A percentile compares a stretch with the other conserved stretches of the same genome.
phyloP scores from a whole-genome alignment of 2,113 vertebrate genomes.

The Ahaetulla prasina region DNA sequence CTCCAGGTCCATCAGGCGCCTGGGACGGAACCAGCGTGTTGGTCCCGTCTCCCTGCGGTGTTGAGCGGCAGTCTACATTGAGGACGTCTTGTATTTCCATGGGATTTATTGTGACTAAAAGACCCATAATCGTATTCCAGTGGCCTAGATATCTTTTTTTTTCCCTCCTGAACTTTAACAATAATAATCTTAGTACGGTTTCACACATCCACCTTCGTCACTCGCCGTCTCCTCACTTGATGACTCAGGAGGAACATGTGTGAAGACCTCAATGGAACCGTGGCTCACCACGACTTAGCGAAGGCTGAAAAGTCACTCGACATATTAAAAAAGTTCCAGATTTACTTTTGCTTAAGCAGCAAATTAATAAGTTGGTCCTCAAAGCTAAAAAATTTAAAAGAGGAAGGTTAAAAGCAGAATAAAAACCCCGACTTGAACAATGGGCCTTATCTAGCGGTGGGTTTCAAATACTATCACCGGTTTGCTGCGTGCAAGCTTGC shows the following conservation, averaged over 20 bases:
- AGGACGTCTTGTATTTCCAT: not conserved
- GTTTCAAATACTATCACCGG: too few relatives aligned
- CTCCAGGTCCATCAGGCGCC: too few relatives aligned
- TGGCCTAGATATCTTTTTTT: not conserved
- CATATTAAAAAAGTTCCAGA: not conserved
- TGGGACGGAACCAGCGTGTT: too few relatives aligned
- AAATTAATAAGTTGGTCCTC: not conserved
- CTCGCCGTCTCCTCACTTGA: not conserved
- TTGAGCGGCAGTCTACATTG: not conserved
- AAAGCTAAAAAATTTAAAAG: not conserved
- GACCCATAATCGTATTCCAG: not conserved
- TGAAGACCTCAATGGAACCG: not conserved
- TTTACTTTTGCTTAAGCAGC: not conserved
- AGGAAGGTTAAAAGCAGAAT: not conserved
- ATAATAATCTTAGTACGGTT: not conserved
- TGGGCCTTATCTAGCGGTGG: too few relatives aligned
- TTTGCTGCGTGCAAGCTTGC: too few relatives aligned
- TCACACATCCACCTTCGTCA: not conserved
- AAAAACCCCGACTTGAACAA: not conserved
- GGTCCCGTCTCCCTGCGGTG: too few relatives aligned
- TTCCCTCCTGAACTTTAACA: not conserved
- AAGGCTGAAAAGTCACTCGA: not conserved
- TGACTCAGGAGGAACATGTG: not conserved
- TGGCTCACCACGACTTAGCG: not conserved
- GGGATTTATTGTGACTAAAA: not conserved